Conservation (phyloP, 2,888 invertebrate species). For the Unio delphinus region DNA sequence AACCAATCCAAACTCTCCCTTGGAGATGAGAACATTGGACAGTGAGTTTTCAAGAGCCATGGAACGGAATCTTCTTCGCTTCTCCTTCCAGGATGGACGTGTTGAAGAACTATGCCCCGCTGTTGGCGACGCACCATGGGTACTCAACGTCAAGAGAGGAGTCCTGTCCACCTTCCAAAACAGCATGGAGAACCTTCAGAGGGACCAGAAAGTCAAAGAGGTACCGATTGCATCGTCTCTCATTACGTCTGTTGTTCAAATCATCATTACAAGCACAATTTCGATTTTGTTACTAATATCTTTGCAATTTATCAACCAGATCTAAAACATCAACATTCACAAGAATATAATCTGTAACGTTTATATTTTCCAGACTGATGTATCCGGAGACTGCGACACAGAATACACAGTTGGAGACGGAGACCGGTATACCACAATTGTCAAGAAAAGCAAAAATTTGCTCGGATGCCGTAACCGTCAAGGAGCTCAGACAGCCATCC, state of each 20-base stretch:
- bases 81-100: conserved; percentile 85
- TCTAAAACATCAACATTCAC: not conserved
- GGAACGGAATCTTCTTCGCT: conserved; percentile 81
- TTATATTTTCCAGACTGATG: conserved; percentile 77
- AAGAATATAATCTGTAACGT: not conserved
- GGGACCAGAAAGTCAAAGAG: conserved; percentile 68
- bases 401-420: conserved; percentile 75
- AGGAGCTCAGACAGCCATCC: conserved; percentile 59
- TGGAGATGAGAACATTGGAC: conserved; percentile 23
- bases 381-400: conserved; percentile 87
- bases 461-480: conserved; percentile 63
- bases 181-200: conserved; percentile 87
- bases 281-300: too few species aligned
- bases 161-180: conserved; percentile 91
- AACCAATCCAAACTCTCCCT: conserved; percentile 53
- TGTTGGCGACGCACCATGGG: conserved; percentile 84
- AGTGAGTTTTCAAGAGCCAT: conserved; percentile 74
- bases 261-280: too few species aligned
- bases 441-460: conserved; percentile 66
- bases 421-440: conserved; percentile 48
- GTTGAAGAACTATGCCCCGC: conserved; percentile 85
- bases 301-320: too few species aligned
- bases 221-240: conserved; percentile 18
- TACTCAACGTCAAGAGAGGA: conserved; percentile 92
- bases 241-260: too few species aligned